Percentiles rank a stretch among this genome's conserved stretches.
Conservation (phyloP, 2,113 vertebrate genomes). For the Pomatorhinus ruficollis region DNA sequence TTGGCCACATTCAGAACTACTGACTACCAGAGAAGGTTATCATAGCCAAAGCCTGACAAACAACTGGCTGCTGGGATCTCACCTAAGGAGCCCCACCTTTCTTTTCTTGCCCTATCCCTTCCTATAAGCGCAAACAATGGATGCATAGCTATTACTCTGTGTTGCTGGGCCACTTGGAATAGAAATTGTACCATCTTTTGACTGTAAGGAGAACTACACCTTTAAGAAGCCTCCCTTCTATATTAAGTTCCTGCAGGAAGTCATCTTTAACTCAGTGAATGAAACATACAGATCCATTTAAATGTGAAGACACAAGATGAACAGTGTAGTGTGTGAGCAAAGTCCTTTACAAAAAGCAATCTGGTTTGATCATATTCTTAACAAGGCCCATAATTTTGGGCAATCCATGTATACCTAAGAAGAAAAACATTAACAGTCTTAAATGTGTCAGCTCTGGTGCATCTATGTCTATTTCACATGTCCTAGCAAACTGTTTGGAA, state of each 20-base stretch:
- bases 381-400: not conserved
- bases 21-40: not conserved
- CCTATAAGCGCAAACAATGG: not conserved
- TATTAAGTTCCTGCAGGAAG: not conserved
- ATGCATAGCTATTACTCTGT: not conserved
- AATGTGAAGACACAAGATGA: not conserved
- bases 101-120: not conserved
- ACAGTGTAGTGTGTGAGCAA: not conserved
- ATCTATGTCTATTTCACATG: not conserved
- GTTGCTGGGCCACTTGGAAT: not conserved
- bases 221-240: not conserved
- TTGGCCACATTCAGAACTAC: not conserved
- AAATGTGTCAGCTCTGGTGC: not conserved
- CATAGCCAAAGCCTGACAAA: not conserved
- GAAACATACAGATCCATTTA: not conserved
- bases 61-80: not conserved
- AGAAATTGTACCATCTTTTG: slow-evolving; percentile 61
- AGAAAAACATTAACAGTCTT: not conserved
- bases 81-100: not conserved
- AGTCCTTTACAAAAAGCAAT: not conserved
- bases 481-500: not conserved
- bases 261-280: not conserved
- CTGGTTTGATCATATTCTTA: not conserved
- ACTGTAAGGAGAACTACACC: slow-evolving; percentile 43
- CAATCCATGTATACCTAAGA: not conserved